These are phyloP conservation scores for Odontomyia ornata DNA, from an alignment of 2,888 invertebrate species.

Conservation along the genomic window DNA sequence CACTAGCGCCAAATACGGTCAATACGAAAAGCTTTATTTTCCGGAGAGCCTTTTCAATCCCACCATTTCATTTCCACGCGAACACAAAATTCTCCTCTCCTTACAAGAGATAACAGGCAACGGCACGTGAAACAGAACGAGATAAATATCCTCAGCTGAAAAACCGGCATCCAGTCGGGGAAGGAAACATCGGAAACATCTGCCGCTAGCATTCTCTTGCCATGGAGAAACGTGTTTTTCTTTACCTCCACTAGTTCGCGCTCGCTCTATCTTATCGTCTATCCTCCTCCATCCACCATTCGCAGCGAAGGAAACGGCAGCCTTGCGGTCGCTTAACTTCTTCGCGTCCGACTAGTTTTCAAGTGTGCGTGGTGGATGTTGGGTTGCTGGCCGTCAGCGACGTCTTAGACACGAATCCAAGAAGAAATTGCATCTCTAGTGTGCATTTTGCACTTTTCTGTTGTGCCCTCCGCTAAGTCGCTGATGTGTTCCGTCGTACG, in stretches of 20 bases:
- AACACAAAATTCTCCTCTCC: constrained; percentile 2
- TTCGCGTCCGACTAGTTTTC: constrained; percentile 54
- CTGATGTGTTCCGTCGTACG: constrained; percentile 16
- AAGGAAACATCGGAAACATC: constrained; percentile 36
- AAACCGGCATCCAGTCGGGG: constrained; percentile 16
- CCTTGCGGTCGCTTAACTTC: constrained; percentile 10
- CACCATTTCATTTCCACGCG: not conserved
- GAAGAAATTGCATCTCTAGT: constrained; percentile 21
- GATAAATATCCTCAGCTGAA: not conserved
- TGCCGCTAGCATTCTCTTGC: constrained; percentile 33
- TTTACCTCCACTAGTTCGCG: not conserved
- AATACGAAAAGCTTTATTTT: not conserved
- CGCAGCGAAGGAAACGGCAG: not conserved
- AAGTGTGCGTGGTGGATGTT: constrained; percentile 61
- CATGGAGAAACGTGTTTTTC: constrained; percentile 32
- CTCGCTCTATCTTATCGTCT: constrained; percentile 8
- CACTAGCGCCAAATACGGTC: not conserved
- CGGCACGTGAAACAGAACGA: not conserved
- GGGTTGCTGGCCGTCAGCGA: constrained; percentile 44
- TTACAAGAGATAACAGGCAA: not conserved
- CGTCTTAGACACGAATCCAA: constrained; percentile 7
- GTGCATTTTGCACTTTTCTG: constrained; percentile 26
- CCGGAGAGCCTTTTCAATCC: not conserved
- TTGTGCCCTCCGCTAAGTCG: not conserved
- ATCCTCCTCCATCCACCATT: not conserved